Evolutionary conservation across 1,140 invertebrate genomes (phyloP), one percentile per base, ranked within the genome.

Genomic region (Brachionus paranguensis): DNA sequence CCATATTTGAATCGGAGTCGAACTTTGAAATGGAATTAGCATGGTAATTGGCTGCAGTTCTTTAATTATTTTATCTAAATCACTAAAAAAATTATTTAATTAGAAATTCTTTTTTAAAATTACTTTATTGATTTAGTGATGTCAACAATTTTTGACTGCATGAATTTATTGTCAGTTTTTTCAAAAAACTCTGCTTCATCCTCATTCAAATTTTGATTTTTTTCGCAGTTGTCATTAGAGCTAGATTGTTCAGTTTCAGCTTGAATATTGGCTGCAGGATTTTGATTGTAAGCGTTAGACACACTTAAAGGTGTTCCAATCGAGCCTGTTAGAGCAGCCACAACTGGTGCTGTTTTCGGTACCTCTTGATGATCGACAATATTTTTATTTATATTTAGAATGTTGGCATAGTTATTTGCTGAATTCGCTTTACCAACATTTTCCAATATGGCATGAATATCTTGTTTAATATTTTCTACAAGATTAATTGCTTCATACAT

Each of bases 341-440:
- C 5, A 7, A 10, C 14, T 72, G 37, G 17, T 8, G 20, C 12
- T 72, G 14, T 7, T 37, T 43, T 43, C 0, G 68, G 17, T 17
- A 17, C 12, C n/a, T 50, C 17, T 17, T 50, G 43, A 14, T 3
- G 2, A 2, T 76, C 72, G 12, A 0, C 11, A 27, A 47, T 11
- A 50, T 27, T 43, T 27, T 76, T 76, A 8, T 47, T 41, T 1
- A 27, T 37, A 10, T 45, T n/a, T 50, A 27, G 12, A 20, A 64
- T 17, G 10, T 50, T n/a, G 14, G 78, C 0, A 45, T 64, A 81
- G 12, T 81, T 81, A 68, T 81, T 81, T 8, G 64, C 33, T 11
- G 78, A 81, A 29, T 81, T 81, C 11, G 78, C 50, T 20, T 81
- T 81, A 1, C 33, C 78, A 0, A 81, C 53, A 81, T 81, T 81